A percentile compares a stretch with the other conserved stretches of the same genome.
Evolutionary conservation across 2,888 invertebrate species (phyloP).

Genomic region (Bombyx huttoni): DNA sequence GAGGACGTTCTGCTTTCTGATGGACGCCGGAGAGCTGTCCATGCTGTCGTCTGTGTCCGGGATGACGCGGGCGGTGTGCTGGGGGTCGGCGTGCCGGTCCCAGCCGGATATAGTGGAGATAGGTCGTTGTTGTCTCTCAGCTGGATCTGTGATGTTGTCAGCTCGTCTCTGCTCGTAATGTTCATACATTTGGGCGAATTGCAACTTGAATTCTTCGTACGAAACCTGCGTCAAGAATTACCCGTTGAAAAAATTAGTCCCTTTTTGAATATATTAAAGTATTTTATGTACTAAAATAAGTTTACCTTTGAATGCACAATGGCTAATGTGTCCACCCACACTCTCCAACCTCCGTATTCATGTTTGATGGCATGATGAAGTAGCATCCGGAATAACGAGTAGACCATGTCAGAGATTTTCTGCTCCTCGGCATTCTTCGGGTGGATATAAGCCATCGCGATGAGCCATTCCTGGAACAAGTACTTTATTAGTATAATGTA

Average conservation of each 20-base stretch:
- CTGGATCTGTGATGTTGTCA: constrained; percentile 95
- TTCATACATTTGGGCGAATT: constrained; percentile 98
- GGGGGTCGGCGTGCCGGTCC: constrained; percentile 75
- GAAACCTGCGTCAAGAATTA: constrained; percentile 77
- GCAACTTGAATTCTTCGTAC: constrained; percentile 97
- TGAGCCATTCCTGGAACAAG: constrained; percentile 81
- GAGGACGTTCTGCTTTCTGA: constrained; percentile 34
- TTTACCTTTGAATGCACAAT: constrained; percentile 98
- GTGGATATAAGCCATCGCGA: constrained; percentile 98
- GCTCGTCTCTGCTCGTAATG: constrained; percentile 94
- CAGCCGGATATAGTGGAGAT: constrained; percentile 97
- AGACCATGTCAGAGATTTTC: constrained; percentile 98
- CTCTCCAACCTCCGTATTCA: constrained; percentile 99
- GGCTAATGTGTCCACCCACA: constrained; percentile 99
- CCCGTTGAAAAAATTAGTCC: too few relatives aligned
- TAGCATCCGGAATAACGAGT: constrained; percentile 96
- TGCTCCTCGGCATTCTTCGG: constrained; percentile 96
- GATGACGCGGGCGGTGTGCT: constrained; percentile 8
- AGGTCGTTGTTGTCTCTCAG: constrained; percentile 91
- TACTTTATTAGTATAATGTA: too few relatives aligned
- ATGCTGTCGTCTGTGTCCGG: constrained; percentile 27
- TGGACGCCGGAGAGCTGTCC: constrained; percentile 25
- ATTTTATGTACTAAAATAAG: too few relatives aligned
- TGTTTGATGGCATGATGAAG: constrained; percentile 99
- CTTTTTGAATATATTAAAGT: too few relatives aligned